These are phyloP conservation scores for Drosophila sucinea DNA, from an alignment of 1,140 invertebrate genomes.

Conservation along the genomic window DNA sequence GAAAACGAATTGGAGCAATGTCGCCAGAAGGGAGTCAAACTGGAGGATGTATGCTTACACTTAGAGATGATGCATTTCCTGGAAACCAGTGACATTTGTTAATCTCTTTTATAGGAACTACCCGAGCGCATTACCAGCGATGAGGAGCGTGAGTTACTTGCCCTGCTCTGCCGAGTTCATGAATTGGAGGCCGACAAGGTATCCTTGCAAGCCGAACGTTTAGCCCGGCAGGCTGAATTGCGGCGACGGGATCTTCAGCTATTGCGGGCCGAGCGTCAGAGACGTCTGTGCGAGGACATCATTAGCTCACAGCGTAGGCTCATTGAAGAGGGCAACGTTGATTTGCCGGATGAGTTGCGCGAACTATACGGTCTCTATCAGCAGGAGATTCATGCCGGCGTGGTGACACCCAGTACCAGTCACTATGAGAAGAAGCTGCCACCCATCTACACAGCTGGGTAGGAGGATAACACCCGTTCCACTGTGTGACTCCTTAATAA, in stretches of 20 bases:
- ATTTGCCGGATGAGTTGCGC: constrained; percentile 90
- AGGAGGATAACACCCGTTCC: constrained; percentile 12
- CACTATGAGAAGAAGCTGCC: constrained; percentile 79
- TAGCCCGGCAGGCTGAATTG: constrained; percentile 93
- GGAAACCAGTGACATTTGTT: too few relatives aligned
- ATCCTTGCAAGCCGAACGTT: constrained; percentile 92
- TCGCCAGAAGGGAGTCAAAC: constrained; percentile 88
- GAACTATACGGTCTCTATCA: constrained; percentile 94
- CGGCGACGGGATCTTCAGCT: constrained; percentile 92
- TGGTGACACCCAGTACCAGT: constrained; percentile 68
- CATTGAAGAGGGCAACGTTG: constrained; percentile 90
- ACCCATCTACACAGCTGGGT: constrained; percentile 82
- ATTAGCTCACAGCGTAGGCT: constrained; percentile 93
- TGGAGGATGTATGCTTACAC: constrained; percentile 89
- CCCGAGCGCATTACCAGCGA: constrained; percentile 92
- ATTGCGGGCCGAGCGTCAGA: constrained; percentile 91
- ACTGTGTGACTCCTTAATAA: neutral
- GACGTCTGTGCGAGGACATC: constrained; percentile 94
- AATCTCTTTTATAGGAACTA: constrained; percentile 86
- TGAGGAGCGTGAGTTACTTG: constrained; percentile 92
- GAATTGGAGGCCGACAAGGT: constrained; percentile 95
- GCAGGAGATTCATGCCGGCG: constrained; percentile 90
- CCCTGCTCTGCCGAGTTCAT: constrained; percentile 93
- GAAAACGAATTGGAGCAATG: constrained; percentile 91
- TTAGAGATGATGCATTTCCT: too few relatives aligned